Evolutionary conservation across 1,140 invertebrate species (phyloP), one percentile per base, ranked within the genome.

Genomic region (Heliconius eleuchia): DNA sequence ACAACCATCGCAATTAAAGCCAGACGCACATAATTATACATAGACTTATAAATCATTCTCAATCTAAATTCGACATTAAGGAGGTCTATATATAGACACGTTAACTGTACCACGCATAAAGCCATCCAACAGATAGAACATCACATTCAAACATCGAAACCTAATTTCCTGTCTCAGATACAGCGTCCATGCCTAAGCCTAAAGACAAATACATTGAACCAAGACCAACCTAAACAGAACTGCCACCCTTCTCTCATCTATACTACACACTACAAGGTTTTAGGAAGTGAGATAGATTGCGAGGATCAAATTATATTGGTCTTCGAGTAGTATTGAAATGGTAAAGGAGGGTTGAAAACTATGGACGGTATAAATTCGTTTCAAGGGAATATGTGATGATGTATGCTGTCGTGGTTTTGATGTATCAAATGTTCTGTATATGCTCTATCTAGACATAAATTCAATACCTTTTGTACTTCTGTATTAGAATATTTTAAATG

Each of bases 131-230:
- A 78, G 83, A 88, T 84, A 88, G 81, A 82, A 80, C 74, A 81
- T 77, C 87, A 83, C 86, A 89, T 88, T 85, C 89, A 89, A 91
- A 92, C 91, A 90, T 86, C 88, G 85, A 93, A 93, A 93, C 91
- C 91, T 93, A 93, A 93, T 93, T 93, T 93, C 91, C 91, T 92
- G 91, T 93, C 91, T 92, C 88, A 93, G 91, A 91, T 92, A 93
- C 89, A 85, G 72, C 81, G 82, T 82, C 81, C 84, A 82, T 87
- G 84, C 77, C 86, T 89, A 87, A 88, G 88, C 89, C 90, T 88
- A 89, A 93, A 93, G 91, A 93, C 91, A 93, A 93, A 93, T 91
- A 89, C 88, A 84, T 78, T 83, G 81, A 71, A 76, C 75, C 79
- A 81, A 72, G 71, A 42, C 90, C 88, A 91, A 37, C 74, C 13